Evolutionary conservation across 2,113 vertebrate genomes (phyloP).

Genomic region (Zosterops pallidus): DNA sequence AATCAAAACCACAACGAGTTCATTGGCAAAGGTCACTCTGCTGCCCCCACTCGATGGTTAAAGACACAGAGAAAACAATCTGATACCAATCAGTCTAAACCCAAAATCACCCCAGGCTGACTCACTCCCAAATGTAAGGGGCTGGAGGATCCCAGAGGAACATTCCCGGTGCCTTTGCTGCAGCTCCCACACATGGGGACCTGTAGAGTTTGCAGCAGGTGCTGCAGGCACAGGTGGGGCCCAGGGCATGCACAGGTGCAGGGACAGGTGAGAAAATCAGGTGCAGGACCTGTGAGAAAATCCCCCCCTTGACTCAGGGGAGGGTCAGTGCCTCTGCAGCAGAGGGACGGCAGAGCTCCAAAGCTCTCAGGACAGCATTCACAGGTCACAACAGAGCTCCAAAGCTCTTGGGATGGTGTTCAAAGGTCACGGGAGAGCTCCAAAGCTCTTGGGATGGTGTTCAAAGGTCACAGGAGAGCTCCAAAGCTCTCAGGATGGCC

Average conservation of each 20-base stretch:
- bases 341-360: too few species aligned
- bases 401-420: too few species aligned
- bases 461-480: too few species aligned
- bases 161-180: background rate
- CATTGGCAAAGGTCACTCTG: background rate
- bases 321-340: background rate
- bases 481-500: too few species aligned
- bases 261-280: background rate
- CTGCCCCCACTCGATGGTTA: background rate
- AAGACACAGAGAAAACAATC: background rate
- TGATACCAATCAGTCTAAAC: background rate
- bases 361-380: too few species aligned
- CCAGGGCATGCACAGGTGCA: background rate
- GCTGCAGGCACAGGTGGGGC: background rate
- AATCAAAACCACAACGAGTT: rapidly evolving
- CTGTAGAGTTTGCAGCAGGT: background rate
- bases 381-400: background rate
- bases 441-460: too few species aligned
- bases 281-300: too few species aligned
- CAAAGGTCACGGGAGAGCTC: too few species aligned
- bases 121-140: too few species aligned
- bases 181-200: too few species aligned
- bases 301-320: background rate
- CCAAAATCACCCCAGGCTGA: background rate
- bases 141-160: background rate